Evolutionary conservation across 2,797 vertebrate species (phyloP).

Genomic region (Falco peregrinus): DNA sequence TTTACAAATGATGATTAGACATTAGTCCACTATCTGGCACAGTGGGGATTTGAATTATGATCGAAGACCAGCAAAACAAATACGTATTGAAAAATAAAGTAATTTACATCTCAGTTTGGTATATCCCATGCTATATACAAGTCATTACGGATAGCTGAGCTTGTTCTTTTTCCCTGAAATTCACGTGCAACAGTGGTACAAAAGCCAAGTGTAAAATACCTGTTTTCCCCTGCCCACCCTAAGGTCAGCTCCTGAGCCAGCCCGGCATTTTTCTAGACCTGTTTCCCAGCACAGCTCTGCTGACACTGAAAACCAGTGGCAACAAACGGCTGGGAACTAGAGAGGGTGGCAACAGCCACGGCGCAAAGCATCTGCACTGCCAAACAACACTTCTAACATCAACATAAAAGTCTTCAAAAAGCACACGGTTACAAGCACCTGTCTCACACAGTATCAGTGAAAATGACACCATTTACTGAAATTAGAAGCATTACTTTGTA

Average conservation of each 20-base stretch:
- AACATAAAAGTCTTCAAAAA: background rate
- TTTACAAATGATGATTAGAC: background rate
- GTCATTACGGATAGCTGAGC: background rate
- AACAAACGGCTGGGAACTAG: background rate
- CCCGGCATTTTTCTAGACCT: background rate
- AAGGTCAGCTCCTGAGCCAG: background rate
- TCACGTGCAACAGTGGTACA: background rate
- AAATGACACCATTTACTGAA: background rate
- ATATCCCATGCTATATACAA: background rate
- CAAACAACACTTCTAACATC: background rate
- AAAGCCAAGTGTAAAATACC: background rate
- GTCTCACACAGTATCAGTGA: rapidly evolving
- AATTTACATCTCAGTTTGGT: background rate
- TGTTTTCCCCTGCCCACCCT: background rate
- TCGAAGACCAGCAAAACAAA: background rate
- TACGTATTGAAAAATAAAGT: background rate
- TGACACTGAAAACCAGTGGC: background rate
- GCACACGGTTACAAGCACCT: rapidly evolving
- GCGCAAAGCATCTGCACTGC: background rate
- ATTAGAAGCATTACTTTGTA: background rate
- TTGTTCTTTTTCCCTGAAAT: background rate
- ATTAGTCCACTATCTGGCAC: background rate
- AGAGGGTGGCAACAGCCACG: background rate
- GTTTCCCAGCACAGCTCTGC: background rate
- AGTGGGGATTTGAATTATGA: background rate